Percentiles rank a stretch among this genome's conserved stretches.
These are phyloP conservation scores for Sycobia sp. DNA, from an alignment of 1,140 invertebrate genomes.

Conservation along the genomic window DNA sequence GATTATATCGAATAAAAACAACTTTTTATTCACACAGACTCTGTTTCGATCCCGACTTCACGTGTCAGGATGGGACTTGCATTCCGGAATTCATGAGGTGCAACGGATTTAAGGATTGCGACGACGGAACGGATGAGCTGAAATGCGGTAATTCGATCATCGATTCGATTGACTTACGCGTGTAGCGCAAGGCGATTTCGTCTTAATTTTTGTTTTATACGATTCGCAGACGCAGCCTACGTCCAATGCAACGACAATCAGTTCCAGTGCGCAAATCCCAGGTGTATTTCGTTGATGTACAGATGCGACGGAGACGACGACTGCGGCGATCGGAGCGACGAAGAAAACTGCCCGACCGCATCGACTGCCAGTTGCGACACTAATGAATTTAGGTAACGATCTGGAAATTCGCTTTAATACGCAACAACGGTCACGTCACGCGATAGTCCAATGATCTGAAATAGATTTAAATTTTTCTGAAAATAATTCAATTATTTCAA, in stretches of 20 bases:
- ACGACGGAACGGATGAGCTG: constrained; percentile 67
- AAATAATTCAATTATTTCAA: too few species aligned
- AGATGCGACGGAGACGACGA: constrained; percentile 88
- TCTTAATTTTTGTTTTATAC: not conserved
- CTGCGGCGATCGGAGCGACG: constrained; percentile 86
- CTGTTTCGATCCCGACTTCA: constrained; percentile 67
- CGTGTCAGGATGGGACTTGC: constrained; percentile 67
- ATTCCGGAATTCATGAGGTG: constrained; percentile 68
- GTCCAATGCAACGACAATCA: constrained; percentile 71
- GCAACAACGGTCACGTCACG: too few species aligned
- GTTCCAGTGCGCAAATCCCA: constrained; percentile 71
- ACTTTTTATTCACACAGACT: too few species aligned
- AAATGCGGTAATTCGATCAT: constrained; percentile 60
- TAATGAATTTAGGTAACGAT: constrained; percentile 68
- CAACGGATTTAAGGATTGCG: constrained; percentile 67
- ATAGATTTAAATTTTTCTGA: too few species aligned
- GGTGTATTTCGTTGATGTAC: constrained; percentile 75
- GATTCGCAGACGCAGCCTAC: constrained; percentile 42
- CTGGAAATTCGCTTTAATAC: not conserved
- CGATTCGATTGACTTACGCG: too few species aligned
- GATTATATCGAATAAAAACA: too few species aligned
- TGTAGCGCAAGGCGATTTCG: not conserved
- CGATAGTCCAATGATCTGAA: too few species aligned
- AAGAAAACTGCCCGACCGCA: constrained; percentile 70
- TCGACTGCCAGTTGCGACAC: constrained; percentile 61